Conservation (phyloP, 2,888 invertebrate genomes). For the Tethea ocularis region DNA sequence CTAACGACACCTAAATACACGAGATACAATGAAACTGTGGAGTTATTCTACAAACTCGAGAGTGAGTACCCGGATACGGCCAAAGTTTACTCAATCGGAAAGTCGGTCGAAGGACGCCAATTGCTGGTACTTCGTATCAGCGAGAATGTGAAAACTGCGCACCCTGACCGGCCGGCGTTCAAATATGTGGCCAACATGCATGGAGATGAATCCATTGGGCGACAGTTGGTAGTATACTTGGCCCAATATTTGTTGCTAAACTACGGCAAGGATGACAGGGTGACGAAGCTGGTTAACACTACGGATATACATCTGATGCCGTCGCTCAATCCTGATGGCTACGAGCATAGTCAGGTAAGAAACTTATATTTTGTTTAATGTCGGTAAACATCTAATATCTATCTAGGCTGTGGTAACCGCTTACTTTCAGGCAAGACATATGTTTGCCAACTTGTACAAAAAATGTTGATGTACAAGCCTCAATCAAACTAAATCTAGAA, state of each 20-base stretch:
- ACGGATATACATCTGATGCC: constrained; percentile 98
- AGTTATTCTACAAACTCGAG: constrained; percentile 85
- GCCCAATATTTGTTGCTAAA: constrained; percentile 92
- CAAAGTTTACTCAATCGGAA: constrained; percentile 90
- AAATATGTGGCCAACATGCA: constrained; percentile 99
- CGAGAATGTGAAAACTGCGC: constrained; percentile 83
- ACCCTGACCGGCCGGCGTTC: constrained; percentile 91
- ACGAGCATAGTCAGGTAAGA: constrained; percentile 90
- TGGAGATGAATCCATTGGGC: constrained; percentile 95
- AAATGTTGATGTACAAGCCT: too few species aligned
- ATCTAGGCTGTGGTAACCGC: too few species aligned
- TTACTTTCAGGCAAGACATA: too few species aligned
- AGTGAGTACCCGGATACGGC: constrained; percentile 87
- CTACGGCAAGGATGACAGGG: constrained; percentile 87
- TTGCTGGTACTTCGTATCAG: constrained; percentile 93
- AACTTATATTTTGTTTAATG: not conserved
- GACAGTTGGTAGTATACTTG: constrained; percentile 92
- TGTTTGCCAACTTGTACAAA: too few species aligned
- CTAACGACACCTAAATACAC: constrained; percentile 85
- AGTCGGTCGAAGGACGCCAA: constrained; percentile 91
- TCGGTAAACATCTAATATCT: too few species aligned
- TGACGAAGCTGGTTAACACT: constrained; percentile 90
- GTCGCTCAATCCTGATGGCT: constrained; percentile 98
- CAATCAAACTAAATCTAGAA: too few species aligned
- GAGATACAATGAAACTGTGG: constrained; percentile 88